Evolutionary conservation across 2,113 vertebrate species (phyloP).

Genomic region (Bambusicola thoracicus): DNA sequence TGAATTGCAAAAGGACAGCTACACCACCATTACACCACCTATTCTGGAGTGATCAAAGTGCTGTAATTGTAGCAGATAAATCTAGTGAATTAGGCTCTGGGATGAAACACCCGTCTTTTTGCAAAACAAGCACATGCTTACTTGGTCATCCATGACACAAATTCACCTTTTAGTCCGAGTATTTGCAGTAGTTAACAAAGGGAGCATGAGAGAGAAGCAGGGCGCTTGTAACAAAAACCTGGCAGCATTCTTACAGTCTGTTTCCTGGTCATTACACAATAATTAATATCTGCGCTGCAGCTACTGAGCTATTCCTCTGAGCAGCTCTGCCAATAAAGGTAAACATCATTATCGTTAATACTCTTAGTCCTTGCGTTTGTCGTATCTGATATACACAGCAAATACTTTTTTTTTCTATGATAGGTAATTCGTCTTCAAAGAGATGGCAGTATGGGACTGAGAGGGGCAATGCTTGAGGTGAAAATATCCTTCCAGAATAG

Average conservation of each 20-base stretch:
- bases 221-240: neutral
- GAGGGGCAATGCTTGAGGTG: neutral
- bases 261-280: neutral
- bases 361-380: neutral
- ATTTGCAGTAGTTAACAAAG: constrained; percentile 1
- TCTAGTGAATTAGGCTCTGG: constrained; percentile 71
- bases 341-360: neutral
- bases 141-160: constrained; percentile 7
- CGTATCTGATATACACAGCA: neutral
- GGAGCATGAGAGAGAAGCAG: neutral
- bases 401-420: neutral
- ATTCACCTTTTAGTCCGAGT: constrained; percentile 19
- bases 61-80: constrained; percentile 82
- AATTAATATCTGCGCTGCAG: neutral
- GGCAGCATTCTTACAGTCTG: neutral
- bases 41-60: constrained; percentile 82
- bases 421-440: constrained; percentile 34
- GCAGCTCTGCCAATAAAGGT: neutral
- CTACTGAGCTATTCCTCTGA: neutral
- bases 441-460: neutral
- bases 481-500: neutral
- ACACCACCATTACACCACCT: constrained; percentile 75
- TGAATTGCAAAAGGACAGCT: constrained; percentile 80
- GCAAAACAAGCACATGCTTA: constrained; percentile 62
- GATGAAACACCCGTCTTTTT: constrained; percentile 68